Evolutionary conservation across 2,888 invertebrate genomes (phyloP), one percentile per base, ranked within the genome.

Genomic region (Listrodromus nycthemerus): DNA sequence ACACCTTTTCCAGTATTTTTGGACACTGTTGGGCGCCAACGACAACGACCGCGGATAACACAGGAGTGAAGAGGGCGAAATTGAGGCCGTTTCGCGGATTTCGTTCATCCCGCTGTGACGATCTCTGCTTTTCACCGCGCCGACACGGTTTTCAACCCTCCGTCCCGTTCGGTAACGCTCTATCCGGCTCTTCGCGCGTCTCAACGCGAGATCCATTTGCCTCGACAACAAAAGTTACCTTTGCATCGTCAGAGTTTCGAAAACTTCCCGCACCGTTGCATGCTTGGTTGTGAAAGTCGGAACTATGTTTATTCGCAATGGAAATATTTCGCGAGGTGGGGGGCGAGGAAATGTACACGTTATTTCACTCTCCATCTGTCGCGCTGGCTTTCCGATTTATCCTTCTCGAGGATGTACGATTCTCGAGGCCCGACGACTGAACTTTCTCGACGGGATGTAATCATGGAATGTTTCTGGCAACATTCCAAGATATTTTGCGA

Each of bases 1-100:
- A 8, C 66, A 55, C 16, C 58, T 37, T 61, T 61, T 4, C 33
- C 6, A 21, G 41, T 45, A 30, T 71, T 78, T 63, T 58, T 1
- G 50, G 63, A 4, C 21, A 24, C 66, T 69, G 24, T 37, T n/a
- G 13, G 63, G 24, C 50, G 33, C n/a, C n/a, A 16, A 19, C 45
- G 55, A 45, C 45, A 71, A 52, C 65, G 70, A 41, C 48, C 30
- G 58, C 2, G 19, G 37, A 37, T 19, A 37, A 69, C 10, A 52
- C 27, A 21, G 33, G 8, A 13, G 19, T 6, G 27, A 27, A 48
- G 13, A 19, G 19, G 19, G 5, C 48, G 66, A 21, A 27, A 13
- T 58, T 27, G 66, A 74, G 27, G 58, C 37, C 37, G 52, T 75
- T 80, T 79, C 75, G 70, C 80, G 69, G 75, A 75, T 80, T 80